Percentiles rank a stretch among this genome's conserved stretches.
Evolutionary conservation across 2,797 vertebrate genomes (phyloP).

Genomic region (Moxostoma hubbsi): DNA sequence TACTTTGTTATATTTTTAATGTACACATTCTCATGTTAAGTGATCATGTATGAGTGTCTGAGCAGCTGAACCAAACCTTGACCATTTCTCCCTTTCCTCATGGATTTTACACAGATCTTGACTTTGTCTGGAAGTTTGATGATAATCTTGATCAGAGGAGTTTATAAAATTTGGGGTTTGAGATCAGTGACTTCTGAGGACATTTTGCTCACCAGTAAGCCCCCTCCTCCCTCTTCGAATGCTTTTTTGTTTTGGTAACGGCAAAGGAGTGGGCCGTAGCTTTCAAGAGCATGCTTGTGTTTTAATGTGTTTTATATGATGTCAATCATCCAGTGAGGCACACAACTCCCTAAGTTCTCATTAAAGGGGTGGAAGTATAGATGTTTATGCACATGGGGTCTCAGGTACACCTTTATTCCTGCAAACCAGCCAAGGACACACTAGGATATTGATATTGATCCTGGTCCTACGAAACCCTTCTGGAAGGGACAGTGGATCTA

Average conservation of each 20-base stretch:
- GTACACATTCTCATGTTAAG: conserved; percentile 23
- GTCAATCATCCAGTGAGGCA: conserved; percentile 47
- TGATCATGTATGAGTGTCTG: conserved; percentile 19
- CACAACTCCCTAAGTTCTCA: conserved; percentile 29
- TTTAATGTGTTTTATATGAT: conserved; percentile 57
- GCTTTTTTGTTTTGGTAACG: conserved; percentile 25
- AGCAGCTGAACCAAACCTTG: conserved; percentile 37
- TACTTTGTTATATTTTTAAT: conserved; percentile 11
- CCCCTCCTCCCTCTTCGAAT: conserved; percentile 17
- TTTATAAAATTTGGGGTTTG: conserved; percentile 16
- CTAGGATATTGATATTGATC: conserved; percentile 31
- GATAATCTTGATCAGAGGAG: conserved; percentile 7
- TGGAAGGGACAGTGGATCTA: conserved; percentile 1
- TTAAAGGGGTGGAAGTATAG: conserved; percentile 23
- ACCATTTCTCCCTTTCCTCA: conserved; percentile 20
- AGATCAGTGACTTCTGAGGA: conserved; percentile 42
- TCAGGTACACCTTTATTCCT: conserved; percentile 53
- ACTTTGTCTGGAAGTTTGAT: conserved; percentile 26
- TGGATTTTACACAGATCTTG: conserved; percentile 15
- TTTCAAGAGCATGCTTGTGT: conserved; percentile 56
- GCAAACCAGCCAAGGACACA: conserved; percentile 55
- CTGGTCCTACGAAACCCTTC: conserved; percentile 29
- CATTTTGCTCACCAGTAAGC: conserved; percentile 16
- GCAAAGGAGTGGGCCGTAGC: conserved; percentile 1
- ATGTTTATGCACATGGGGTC: conserved; percentile 50